Evolutionary conservation across 1,140 invertebrate genomes (phyloP).

Genomic region (Ceratosolen fusciceps): DNA sequence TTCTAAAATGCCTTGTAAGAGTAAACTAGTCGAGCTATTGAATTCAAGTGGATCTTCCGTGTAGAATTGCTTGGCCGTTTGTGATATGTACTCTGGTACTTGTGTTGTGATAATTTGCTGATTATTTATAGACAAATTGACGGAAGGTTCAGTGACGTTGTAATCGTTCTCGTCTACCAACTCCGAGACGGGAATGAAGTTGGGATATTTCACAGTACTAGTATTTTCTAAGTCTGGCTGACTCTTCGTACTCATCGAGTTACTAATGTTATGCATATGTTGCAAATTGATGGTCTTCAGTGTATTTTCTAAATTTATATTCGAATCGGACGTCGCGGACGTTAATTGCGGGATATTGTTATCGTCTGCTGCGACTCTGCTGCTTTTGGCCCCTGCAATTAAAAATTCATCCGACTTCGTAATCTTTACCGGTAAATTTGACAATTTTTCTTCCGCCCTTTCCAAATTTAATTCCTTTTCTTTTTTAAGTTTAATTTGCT

Average conservation of each 20-base stretch:
- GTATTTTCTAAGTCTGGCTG: not conserved
- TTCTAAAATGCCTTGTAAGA: conserved; percentile 3
- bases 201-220: conserved; percentile 54
- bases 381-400: not conserved
- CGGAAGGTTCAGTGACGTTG: conserved; percentile 46
- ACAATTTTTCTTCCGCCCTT: conserved; percentile 31
- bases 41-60: not conserved
- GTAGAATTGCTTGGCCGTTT: not conserved
- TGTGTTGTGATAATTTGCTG: conserved; percentile 4
- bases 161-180: conserved; percentile 56
- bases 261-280: not conserved
- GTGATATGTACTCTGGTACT: conserved; percentile 3
- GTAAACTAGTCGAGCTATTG: not conserved
- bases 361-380: conserved; percentile 23
- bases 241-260: conserved; percentile 12
- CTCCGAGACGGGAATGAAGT: conserved; percentile 66
- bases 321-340: not conserved
- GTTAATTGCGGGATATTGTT: conserved; percentile 41
- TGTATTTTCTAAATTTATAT: conserved; percentile 7
- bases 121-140: conserved; percentile 43
- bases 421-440: conserved; percentile 1
- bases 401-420: not conserved
- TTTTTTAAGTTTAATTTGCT: conserved; percentile 57
- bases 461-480: conserved; percentile 56
- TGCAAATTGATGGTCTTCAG: conserved; percentile 31